Percentiles rank a stretch among this genome's conserved stretches.
These are phyloP conservation scores for Aplidium turbinatum DNA, from an alignment of 23 tunicate genomes.

Conservation along the genomic window DNA sequence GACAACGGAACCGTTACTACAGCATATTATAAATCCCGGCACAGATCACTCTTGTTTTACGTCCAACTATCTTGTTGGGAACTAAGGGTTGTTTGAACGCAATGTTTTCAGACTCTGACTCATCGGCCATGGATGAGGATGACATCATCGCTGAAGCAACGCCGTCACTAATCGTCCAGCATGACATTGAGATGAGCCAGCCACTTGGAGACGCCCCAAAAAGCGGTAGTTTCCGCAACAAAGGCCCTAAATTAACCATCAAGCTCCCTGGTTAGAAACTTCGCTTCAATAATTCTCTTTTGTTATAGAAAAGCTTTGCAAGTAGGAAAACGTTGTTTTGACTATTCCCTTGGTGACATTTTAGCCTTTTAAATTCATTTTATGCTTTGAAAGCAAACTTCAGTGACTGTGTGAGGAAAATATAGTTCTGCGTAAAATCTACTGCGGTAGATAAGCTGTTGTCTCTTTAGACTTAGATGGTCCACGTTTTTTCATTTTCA, in stretches of 20 bases:
- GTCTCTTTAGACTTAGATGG: no score
- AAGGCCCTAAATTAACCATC: conserved; percentile 65
- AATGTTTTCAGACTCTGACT: conserved; percentile 7
- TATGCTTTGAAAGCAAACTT: no score
- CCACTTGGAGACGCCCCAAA: conserved; percentile 25
- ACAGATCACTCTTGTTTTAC: background rate
- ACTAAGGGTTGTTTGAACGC: background rate
- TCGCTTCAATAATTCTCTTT: background rate
- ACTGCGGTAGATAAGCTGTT: no score
- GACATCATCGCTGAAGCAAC: background rate
- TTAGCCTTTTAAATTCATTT: no score
- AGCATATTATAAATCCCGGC: no score
- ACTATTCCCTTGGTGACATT: no score
- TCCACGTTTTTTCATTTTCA: no score
- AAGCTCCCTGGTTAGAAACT: conserved; percentile 34
- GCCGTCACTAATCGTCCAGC: background rate
- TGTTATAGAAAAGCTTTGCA: background rate
- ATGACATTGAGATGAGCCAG: background rate
- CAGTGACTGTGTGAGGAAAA: no score
- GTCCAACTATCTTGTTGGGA: background rate
- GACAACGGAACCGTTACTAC: no score
- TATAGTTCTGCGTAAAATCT: no score
- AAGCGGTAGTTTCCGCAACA: conserved; percentile 53
- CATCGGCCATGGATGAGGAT: conserved; percentile 13
- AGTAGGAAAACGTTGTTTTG: no score